A percentile compares a stretch with the other conserved stretches of the same genome.
These are phyloP conservation scores for Euleptes europaea DNA, from an alignment of 2,113 vertebrate species.

Conservation along the genomic window DNA sequence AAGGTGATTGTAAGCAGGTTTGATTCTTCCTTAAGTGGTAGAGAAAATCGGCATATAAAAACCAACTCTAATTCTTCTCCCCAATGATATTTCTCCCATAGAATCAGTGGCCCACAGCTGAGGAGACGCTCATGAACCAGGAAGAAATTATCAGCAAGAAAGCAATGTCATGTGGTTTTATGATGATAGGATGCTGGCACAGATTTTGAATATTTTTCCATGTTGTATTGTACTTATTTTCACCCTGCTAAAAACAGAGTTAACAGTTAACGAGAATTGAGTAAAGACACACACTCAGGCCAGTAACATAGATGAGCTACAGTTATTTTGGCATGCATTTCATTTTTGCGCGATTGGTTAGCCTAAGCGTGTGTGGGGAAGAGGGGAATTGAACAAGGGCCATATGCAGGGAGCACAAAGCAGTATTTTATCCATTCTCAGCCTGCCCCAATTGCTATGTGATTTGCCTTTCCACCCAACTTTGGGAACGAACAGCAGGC, in stretches of 20 bases:
- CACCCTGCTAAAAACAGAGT: neutral
- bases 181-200: neutral
- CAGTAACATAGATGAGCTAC: neutral
- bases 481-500: slow-evolving; percentile 59
- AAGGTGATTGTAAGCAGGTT: no score
- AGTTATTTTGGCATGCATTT: neutral
- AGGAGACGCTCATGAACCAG: neutral
- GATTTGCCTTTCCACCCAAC: slow-evolving; percentile 44
- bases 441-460: slow-evolving; percentile 19
- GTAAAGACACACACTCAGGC: neutral
- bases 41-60: no score
- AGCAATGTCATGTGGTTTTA: neutral
- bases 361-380: neutral
- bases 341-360: neutral
- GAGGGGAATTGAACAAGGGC: neutral
- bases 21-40: no score
- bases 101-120: neutral
- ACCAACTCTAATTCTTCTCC: no score
- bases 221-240: neutral
- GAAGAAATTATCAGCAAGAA: no score
- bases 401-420: slow-evolving; percentile 19
- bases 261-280: neutral
- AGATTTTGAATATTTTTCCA: no score
- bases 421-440: slow-evolving; percentile 43
- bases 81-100: neutral